These are phyloP conservation scores for Calephelis virginiensis DNA, from an alignment of 1,140 invertebrate genomes.

Conservation along the genomic window DNA sequence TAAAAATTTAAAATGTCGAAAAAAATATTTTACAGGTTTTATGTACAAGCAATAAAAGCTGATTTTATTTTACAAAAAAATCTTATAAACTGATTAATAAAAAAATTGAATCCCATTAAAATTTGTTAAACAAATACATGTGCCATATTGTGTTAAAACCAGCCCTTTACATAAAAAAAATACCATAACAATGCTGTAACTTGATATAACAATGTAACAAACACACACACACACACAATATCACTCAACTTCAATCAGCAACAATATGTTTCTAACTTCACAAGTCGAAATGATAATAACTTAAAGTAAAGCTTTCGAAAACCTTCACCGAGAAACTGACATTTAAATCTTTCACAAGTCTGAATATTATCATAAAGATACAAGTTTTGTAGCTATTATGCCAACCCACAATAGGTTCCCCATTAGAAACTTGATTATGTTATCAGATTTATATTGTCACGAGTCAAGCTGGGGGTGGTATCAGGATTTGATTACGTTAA, in stretches of 20 bases:
- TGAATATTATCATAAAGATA: too few relatives aligned
- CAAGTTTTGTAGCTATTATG: too few relatives aligned
- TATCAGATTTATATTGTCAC: too few relatives aligned
- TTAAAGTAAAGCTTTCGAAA: too few relatives aligned
- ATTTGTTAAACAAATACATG: conserved; percentile 2
- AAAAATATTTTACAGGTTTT: conserved; percentile 2
- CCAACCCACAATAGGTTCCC: too few relatives aligned
- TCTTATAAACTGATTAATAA: background rate
- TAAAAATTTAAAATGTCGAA: background rate
- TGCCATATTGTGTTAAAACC: background rate
- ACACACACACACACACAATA: background rate
- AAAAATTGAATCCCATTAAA: conserved; percentile 3
- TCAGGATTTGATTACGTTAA: too few relatives aligned
- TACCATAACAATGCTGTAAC: background rate
- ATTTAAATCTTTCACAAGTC: too few relatives aligned
- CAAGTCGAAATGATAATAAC: too few relatives aligned
- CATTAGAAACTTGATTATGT: too few relatives aligned
- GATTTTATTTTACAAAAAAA: conserved; percentile 12
- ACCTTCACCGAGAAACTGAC: too few relatives aligned
- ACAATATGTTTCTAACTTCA: too few relatives aligned
- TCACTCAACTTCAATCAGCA: background rate
- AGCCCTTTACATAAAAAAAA: background rate
- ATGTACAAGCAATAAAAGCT: conserved; percentile 8
- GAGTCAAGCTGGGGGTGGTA: too few relatives aligned
- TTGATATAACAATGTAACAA: background rate